These are phyloP conservation scores for Volucella inflata DNA, from an alignment of 2,888 invertebrate genomes.

Conservation along the genomic window DNA sequence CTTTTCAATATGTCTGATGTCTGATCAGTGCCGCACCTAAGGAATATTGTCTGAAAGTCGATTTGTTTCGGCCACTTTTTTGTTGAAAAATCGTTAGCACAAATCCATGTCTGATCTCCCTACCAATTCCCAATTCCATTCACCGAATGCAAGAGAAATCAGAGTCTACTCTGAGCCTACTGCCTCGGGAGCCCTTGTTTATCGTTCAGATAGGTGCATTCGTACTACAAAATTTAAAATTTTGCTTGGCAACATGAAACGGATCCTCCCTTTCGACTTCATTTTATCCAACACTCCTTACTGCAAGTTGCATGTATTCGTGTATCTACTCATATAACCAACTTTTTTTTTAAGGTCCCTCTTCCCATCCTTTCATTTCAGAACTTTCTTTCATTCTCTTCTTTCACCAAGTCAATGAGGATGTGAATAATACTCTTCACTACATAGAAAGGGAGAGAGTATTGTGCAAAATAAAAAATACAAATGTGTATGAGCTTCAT, in stretches of 20 bases:
- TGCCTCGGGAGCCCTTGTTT: conserved; percentile 20
- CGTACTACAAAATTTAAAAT: conserved; percentile 11
- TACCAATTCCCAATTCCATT: no score
- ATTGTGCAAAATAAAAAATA: conserved; percentile 41
- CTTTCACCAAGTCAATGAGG: conserved; percentile 27
- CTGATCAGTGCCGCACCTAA: no score
- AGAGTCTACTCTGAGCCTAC: no score
- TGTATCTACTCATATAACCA: conserved; percentile 20
- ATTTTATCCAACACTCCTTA: conserved; percentile 8
- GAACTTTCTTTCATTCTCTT: neutral
- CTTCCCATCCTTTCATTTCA: neutral
- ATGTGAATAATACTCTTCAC: conserved; percentile 43
- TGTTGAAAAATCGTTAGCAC: no score
- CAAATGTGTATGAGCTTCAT: conserved; percentile 30
- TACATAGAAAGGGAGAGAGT: conserved; percentile 15
- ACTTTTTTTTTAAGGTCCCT: conserved; percentile 48
- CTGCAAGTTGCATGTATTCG: conserved; percentile 16
- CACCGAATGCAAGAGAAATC: no score
- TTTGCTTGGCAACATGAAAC: conserved; percentile 51
- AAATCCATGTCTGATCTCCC: no score
- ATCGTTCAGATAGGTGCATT: conserved; percentile 14
- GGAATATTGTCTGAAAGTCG: no score
- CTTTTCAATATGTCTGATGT: no score
- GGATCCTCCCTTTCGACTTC: conserved; percentile 34
- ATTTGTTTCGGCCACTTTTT: no score